These are phyloP conservation scores for Heterodera filipjevi DNA, from an alignment of 2,888 invertebrate species.

Conservation along the genomic window DNA sequence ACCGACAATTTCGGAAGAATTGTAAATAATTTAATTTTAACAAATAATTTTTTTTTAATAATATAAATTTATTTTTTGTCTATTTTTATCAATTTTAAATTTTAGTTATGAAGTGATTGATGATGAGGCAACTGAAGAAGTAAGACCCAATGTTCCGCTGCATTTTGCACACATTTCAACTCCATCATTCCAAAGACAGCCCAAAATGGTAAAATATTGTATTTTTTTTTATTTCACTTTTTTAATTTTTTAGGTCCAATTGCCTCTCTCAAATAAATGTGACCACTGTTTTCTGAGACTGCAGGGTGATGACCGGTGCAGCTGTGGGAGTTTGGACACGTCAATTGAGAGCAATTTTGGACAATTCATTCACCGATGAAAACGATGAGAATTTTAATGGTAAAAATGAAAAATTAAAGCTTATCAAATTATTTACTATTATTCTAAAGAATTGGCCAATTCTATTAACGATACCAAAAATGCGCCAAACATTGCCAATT, in stretches of 20 bases:
- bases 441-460: not conserved
- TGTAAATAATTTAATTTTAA: not conserved
- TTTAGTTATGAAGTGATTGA: conserved; percentile 1
- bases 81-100: not conserved
- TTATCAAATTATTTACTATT: not conserved
- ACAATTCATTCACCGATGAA: not conserved
- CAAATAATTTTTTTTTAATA: not conserved
- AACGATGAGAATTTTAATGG: not conserved
- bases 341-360: conserved; percentile 8
- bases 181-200: not conserved
- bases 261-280: conserved; percentile 3
- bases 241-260: not conserved
- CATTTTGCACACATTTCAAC: not conserved
- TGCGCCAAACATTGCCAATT: not conserved
- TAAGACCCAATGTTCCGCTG: not conserved
- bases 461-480: not conserved
- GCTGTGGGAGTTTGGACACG: not conserved
- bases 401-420: not conserved
- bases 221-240: not conserved
- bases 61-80: not conserved
- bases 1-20: not conserved
- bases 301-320: conserved; percentile 7
- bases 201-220: not conserved
- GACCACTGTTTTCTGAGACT: conserved; percentile 10
- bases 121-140: not conserved